A percentile compares a stretch with the other conserved stretches of the same genome.
phyloP scores from a whole-genome alignment of 1,140 invertebrate species.

The Macrotrachela quadricornifera region DNA sequence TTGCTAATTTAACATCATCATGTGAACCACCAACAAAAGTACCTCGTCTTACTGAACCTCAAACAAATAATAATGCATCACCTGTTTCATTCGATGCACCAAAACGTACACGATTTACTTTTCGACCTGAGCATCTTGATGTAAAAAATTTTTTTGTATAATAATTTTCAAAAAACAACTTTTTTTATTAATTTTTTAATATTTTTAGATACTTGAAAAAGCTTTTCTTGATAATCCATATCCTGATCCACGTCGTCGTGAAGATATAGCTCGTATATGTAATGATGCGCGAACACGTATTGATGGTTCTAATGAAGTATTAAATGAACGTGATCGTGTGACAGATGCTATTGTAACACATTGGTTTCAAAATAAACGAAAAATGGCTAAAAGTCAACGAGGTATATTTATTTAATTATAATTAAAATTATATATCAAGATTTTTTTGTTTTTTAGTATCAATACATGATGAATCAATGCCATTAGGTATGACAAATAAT shows the following conservation, averaged over 20 bases:
- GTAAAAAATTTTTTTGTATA: too few relatives aligned
- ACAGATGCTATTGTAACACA: slow-evolving; percentile 26
- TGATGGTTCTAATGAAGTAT: not conserved
- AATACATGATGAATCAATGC: too few relatives aligned
- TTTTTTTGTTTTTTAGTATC: too few relatives aligned
- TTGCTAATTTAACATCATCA: too few relatives aligned
- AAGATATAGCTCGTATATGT: slow-evolving; percentile 25
- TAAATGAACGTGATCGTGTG: slow-evolving; percentile 12
- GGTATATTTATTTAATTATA: too few relatives aligned
- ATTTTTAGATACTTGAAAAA: slow-evolving; percentile 19
- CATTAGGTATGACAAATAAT: too few relatives aligned
- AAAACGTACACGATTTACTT: slow-evolving; percentile 27
- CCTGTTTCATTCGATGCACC: slow-evolving; percentile 6
- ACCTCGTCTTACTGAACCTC: too few relatives aligned
- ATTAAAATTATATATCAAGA: too few relatives aligned
- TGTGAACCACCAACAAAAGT: too few relatives aligned
- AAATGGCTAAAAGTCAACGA: slow-evolving; percentile 11
- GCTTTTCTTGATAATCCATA: slow-evolving; percentile 27
- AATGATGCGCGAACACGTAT: slow-evolving; percentile 18
- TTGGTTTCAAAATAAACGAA: slow-evolving; percentile 31
- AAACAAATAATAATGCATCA: too few relatives aligned
- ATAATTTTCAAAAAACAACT: too few relatives aligned
- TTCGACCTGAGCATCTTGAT: slow-evolving; percentile 23
- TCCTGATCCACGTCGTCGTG: slow-evolving; percentile 24
- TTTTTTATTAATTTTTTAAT: too few relatives aligned